Evolutionary conservation across 2,113 vertebrate genomes (phyloP).

Genomic region (Brachirus orientalis): DNA sequence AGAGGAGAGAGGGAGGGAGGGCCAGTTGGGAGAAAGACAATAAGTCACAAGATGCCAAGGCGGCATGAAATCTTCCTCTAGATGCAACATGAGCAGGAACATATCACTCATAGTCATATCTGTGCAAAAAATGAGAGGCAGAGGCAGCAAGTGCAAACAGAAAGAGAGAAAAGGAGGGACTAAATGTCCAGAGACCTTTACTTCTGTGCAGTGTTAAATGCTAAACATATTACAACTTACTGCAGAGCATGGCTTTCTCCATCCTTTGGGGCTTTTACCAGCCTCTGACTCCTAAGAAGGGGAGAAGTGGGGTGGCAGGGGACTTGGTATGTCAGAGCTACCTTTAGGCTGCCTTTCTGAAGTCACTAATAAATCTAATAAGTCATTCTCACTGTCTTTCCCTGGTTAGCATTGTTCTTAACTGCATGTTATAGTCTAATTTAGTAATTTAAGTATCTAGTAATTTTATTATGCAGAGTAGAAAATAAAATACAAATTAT

Average conservation of each 20-base stretch:
- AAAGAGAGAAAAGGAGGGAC: conserved; percentile 14
- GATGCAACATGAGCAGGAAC: conserved; percentile 6
- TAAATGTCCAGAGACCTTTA: conserved; percentile 42
- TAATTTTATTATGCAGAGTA: no score
- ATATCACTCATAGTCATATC: conserved; percentile 30
- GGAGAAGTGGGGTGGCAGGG: conserved; percentile 11
- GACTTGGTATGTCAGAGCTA: conserved; percentile 42
- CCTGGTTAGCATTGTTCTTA: conserved; percentile 20
- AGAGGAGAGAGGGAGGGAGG: conserved; percentile 6
- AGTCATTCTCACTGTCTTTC: background rate
- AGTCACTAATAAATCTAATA: conserved; percentile 26
- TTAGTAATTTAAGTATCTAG: background rate
- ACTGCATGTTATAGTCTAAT: background rate
- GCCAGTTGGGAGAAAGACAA: conserved; percentile 11
- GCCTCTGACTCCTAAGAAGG: conserved; percentile 37
- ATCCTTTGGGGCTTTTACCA: conserved; percentile 33
- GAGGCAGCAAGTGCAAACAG: background rate
- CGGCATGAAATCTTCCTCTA: conserved; percentile 19
- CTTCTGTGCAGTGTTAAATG: conserved; percentile 56
- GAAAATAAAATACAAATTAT: no score
- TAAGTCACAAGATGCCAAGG: conserved; percentile 47
- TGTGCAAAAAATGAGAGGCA: conserved; percentile 12
- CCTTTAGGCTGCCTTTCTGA: conserved; percentile 38
- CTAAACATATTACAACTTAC: conserved; percentile 57
- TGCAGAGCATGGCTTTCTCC: conserved; percentile 33